These are phyloP conservation scores for Lutjanus argentimaculatus DNA, from an alignment of 2,797 vertebrate genomes.

Conservation along the genomic window DNA sequence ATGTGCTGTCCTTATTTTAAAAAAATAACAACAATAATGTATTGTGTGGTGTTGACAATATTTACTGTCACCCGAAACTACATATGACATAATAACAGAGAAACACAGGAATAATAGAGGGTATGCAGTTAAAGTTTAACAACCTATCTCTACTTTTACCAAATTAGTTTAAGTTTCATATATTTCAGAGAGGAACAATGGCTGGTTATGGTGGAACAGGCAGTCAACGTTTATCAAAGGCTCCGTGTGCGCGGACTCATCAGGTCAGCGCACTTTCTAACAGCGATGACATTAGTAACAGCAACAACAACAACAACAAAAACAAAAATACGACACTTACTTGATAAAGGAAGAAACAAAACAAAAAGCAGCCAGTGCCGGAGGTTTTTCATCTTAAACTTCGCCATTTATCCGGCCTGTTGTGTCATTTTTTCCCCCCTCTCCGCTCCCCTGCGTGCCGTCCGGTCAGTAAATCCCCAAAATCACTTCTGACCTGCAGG, in stretches of 20 bases:
- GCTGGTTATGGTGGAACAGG: too few relatives aligned
- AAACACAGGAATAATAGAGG: background rate
- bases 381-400: constrained; percentile 78
- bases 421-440: constrained; percentile 72
- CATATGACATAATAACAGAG: background rate
- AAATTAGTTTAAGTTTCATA: background rate
- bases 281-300: constrained; percentile 1
- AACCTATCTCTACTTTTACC: background rate
- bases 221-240: constrained; percentile 1
- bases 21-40: background rate
- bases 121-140: background rate
- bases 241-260: background rate
- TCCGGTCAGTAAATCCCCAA: constrained; percentile 10
- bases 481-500: constrained; percentile 35
- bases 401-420: constrained; percentile 82
- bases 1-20: background rate
- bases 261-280: background rate
- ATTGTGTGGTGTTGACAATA: background rate
- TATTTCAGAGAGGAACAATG: background rate
- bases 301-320: too few relatives aligned
- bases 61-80: background rate
- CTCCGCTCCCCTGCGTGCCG: constrained; percentile 34
- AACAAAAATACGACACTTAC: constrained; percentile 73
- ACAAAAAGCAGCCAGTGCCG: constrained; percentile 73
- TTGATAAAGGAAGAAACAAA: constrained; percentile 78